Evolutionary conservation across 2,113 vertebrate genomes (phyloP).

Genomic region (Pyrgilauda ruficollis): DNA sequence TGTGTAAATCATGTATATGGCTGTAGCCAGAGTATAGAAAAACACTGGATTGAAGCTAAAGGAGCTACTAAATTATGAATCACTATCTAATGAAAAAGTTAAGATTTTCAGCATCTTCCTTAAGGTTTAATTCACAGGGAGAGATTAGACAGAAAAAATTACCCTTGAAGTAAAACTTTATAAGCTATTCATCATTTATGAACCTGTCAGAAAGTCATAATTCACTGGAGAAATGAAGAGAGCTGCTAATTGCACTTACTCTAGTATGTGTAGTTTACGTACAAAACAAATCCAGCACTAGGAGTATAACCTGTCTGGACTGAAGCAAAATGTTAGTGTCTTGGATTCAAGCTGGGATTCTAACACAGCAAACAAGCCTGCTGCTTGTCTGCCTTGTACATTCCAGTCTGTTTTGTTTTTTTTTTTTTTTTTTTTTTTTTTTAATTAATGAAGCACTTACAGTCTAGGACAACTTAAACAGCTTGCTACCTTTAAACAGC

Average conservation of each 20-base stretch:
- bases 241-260: background rate
- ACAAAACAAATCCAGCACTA: background rate
- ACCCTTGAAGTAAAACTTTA: background rate
- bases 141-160: constrained; percentile 5
- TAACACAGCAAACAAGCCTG: background rate
- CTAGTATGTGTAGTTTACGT: background rate
- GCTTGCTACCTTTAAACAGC: background rate
- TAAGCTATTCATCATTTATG: background rate
- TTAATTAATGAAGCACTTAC: background rate
- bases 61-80: background rate
- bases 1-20: background rate
- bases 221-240: background rate
- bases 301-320: background rate
- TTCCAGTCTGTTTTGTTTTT: background rate
- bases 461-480: background rate
- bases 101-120: background rate
- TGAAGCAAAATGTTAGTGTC: background rate
- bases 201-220: background rate
- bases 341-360: background rate
- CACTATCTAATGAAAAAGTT: background rate
- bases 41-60: background rate
- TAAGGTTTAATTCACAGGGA: background rate
- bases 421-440: background rate
- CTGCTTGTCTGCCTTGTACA: background rate
- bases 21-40: background rate